Base-by-base conservation (phyloP, 1,140 invertebrate species). In the Trichogramma pretiosum region DNA sequence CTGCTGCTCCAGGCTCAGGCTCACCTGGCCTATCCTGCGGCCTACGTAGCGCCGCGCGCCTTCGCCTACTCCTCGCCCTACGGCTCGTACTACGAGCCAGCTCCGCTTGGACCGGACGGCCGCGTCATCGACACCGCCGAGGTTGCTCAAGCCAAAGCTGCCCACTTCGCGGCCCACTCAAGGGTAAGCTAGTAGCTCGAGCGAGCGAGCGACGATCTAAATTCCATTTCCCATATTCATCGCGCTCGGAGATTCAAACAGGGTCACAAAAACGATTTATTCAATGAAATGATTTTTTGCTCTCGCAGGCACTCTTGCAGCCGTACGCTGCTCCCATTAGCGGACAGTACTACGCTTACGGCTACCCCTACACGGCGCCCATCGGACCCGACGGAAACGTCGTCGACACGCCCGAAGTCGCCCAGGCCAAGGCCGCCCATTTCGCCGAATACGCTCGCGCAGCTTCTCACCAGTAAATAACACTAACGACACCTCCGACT, bases 111-210 rank as follows among this genome's bases (percentile, higher is more conserved):
- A 17, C 74, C 76, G 5, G 76, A 79, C 54, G 79, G 78, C 37
- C 74, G 76, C 44, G 77, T 82, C 34, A 68, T 78, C 0, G 78
- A 81, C 30, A 79, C 78, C 7, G 76, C 77, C 38, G 79, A 80
- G 61, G 79, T 81, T 1, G 73, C 75, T 40, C 74, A 76, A 38
- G 69, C 78, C n/a, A 79, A 77, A 56, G 72, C 73, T 18, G 73
- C 73, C 5, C 79, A 81, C 57, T 65, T 74, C 41, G 74, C 75
- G 10, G 76, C 78, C 24, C 50, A 78, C 58, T 67, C 73, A 33
- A 70, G 74, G 13, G 74, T 48, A 39, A 7, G 46, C 24, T 7
- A 7, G 24, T 11, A 28, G 24, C 24, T 28, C 24, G 11, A 28
- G 5, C 11, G 24, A 5, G 11, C 24, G 24, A 28, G 24, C 24